phyloP scores from a whole-genome alignment of 2,797 vertebrate genomes.

The Falco rusticolus region DNA sequence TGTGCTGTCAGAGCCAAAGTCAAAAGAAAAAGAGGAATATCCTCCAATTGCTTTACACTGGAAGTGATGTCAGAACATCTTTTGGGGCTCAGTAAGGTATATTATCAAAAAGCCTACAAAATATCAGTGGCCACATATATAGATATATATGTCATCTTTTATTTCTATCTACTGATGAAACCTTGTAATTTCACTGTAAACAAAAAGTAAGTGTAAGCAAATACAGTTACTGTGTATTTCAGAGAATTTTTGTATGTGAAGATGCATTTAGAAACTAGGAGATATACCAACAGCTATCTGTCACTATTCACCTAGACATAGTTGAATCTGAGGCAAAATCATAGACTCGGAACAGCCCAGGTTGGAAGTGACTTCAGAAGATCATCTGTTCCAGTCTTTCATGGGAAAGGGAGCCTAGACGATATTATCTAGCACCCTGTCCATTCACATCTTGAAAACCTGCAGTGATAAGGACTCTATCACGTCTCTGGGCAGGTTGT shows the following conservation, averaged over 20 bases:
- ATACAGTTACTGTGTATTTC: not conserved
- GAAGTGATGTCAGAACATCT: not conserved
- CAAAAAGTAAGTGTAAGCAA: not conserved
- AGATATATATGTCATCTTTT: not conserved
- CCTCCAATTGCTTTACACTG: not conserved
- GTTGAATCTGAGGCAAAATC: no score
- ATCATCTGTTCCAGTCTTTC: no score
- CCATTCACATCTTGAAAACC: no score
- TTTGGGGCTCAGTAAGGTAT: not conserved
- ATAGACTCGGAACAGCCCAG: no score
- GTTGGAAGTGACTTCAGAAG: no score
- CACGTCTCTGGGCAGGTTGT: not conserved
- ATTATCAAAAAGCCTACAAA: not conserved
- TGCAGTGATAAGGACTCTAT: not conserved
- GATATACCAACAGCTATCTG: no score
- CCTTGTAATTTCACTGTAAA: not conserved
- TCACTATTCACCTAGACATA: no score
- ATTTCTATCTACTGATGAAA: not conserved
- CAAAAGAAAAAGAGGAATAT: not conserved
- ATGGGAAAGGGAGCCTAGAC: no score
- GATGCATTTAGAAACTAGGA: not conserved
- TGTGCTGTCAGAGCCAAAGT: not conserved
- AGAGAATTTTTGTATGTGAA: not conserved
- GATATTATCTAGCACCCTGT: no score
- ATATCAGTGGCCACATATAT: not conserved